Evolutionary conservation across 1,140 invertebrate genomes (phyloP).

Genomic region (Brachionus calyciflorus): DNA sequence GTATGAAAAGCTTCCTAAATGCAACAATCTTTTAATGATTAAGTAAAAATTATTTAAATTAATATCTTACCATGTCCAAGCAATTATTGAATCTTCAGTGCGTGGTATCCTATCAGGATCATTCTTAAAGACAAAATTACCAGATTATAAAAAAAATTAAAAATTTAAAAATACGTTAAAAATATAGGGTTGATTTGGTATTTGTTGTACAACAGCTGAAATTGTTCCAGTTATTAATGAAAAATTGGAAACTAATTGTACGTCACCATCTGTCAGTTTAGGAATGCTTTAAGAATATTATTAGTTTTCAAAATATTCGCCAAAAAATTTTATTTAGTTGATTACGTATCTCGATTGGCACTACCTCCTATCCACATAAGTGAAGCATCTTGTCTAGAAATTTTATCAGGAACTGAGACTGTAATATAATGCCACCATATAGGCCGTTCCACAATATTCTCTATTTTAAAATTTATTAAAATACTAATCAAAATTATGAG

Average conservation of each 20-base stretch:
- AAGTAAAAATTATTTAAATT: neutral
- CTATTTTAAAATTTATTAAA: neutral
- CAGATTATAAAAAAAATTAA: neutral
- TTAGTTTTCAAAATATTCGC: neutral
- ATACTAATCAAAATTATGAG: too few species aligned
- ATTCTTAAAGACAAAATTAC: constrained; percentile 48
- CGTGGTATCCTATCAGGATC: constrained; percentile 51
- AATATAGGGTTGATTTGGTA: constrained; percentile 53
- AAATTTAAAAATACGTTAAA: constrained; percentile 50
- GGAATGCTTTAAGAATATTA: constrained; percentile 44
- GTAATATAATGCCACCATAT: constrained; percentile 55
- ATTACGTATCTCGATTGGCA: constrained; percentile 48
- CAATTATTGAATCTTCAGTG: constrained; percentile 52
- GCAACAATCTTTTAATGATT: neutral
- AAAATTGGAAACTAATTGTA: constrained; percentile 51
- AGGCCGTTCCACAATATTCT: constrained; percentile 37
- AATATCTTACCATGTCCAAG: constrained; percentile 52
- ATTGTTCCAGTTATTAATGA: constrained; percentile 51
- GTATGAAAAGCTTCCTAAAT: constrained; percentile 6
- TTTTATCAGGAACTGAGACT: constrained; percentile 52
- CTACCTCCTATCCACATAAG: constrained; percentile 54
- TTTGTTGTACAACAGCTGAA: constrained; percentile 51
- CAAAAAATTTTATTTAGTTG: neutral
- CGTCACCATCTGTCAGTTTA: constrained; percentile 50
- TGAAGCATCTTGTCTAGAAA: constrained; percentile 49